phyloP scores from a whole-genome alignment of 37 sponge, comb jelly and placozoan species.

The Beroe forskalii region DNA sequence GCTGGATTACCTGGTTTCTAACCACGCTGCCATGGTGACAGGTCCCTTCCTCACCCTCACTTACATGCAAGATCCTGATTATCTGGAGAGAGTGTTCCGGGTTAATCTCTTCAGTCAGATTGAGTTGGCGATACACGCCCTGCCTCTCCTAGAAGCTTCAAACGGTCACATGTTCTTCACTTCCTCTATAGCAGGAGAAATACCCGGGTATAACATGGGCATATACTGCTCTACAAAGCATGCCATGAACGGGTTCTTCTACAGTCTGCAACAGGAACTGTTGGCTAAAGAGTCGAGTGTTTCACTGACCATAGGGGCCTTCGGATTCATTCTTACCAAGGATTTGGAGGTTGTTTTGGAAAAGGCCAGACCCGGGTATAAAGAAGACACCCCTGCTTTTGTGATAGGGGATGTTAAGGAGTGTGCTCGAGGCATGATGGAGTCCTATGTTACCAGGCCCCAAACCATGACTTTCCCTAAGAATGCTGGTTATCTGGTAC shows the following conservation, averaged over 20 bases:
- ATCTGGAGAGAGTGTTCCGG: constrained; percentile 8
- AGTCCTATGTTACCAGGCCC: constrained; percentile 4
- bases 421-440: constrained; percentile 22
- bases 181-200: constrained; percentile 28
- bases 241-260: constrained; percentile 31
- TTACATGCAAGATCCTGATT: neutral
- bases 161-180: constrained; percentile 29
- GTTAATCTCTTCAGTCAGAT: constrained; percentile 19
- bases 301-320: neutral
- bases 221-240: constrained; percentile 12
- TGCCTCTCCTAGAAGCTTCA: neutral
- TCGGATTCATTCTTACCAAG: neutral
- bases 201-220: neutral
- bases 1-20: constrained; percentile 35
- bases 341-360: neutral
- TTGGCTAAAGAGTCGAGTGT: constrained; percentile 2
- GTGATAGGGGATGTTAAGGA: neutral
- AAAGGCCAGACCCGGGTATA: neutral
- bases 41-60: neutral
- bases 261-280: constrained; percentile 24
- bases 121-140: constrained; percentile 4
- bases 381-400: neutral
- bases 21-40: constrained; percentile 8
- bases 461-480: neutral
- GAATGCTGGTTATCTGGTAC: neutral